These are phyloP conservation scores for Rhyacophila evoluta DNA, from an alignment of 2,888 invertebrate genomes.

Conservation along the genomic window DNA sequence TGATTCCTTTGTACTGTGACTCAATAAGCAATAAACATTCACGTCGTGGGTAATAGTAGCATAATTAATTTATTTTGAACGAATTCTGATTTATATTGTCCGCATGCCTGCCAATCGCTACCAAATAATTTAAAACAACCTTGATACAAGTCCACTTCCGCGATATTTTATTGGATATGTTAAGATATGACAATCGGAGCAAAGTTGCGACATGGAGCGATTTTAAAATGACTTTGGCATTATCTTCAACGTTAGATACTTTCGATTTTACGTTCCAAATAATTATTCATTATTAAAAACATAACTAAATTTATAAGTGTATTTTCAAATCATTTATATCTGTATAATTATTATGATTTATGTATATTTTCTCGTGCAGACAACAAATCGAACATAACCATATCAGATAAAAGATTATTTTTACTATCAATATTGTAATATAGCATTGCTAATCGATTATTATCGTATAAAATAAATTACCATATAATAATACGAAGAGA, in stretches of 20 bases:
- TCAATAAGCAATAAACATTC: background rate
- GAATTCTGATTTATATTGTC: background rate
- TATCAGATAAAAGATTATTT: no score
- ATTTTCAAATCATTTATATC: no score
- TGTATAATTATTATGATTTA: no score
- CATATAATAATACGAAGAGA: no score
- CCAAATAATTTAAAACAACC: background rate
- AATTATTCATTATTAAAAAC: no score
- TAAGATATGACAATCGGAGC: conserved; percentile 3
- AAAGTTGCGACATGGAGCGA: background rate
- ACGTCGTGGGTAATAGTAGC: background rate
- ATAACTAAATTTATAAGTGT: no score
- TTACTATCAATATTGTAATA: no score
- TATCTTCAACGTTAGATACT: background rate
- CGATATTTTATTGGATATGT: conserved; percentile 3
- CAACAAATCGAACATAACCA: no score
- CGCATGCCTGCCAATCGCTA: background rate
- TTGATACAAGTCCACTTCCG: background rate
- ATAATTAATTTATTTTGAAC: conserved; percentile 3
- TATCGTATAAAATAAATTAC: no score
- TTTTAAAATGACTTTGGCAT: conserved; percentile 10
- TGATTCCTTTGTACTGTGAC: background rate
- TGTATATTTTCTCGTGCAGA: no score
- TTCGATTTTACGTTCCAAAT: background rate
- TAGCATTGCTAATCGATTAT: no score